Evolutionary conservation across 2,888 invertebrate species (phyloP), one percentile per base, ranked within the genome.

Genomic region (Ashinkailepas kermadecensis): DNA sequence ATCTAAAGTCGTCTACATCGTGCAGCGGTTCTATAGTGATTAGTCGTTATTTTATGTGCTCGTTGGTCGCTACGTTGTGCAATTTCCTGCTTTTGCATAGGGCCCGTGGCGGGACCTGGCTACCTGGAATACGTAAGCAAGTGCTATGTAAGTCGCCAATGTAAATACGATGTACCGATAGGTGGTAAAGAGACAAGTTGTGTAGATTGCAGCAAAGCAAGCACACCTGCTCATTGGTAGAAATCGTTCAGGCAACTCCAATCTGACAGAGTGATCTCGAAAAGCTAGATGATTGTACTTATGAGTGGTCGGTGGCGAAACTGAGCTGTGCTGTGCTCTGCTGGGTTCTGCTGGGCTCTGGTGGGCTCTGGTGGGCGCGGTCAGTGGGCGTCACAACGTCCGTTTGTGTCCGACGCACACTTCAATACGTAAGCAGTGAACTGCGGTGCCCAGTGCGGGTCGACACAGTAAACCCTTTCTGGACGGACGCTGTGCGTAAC

Each of bases 151-250:
- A 54, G 74, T 74, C 11, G 74, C 10, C 74, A 70, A 6, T 74
- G 74, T 74, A 74, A 74, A 74, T 74, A 74, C 74, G 74, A 15
- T 74, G 74, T 74, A 74, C 74, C 39, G 70, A 70, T 70, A 70
- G 12, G 39, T 54, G 15, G 70, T 70, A 23, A 67, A 25, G 39
- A 23, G 25, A 70, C 39, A 13, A 25, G 70, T 23, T 15, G 70
- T 70, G 70, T 25, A 39, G 39, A 39, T 39, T 39, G 18, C 70
- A 39, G 39, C 70, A 39, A 25, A 23, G 12, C 70, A 70, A 67
- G 70, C 70, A 70, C 70, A 70, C 12, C 70, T 23, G 70, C 70
- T 70, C 70, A 70, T 70, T 39, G 70, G 39, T 70, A 70, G 70
- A 13, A 70, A 39, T 39, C 39, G 39, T 39, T 39, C 39, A 39